phyloP scores from a whole-genome alignment of 2,113 vertebrate species.

The Colaptes auratus region DNA sequence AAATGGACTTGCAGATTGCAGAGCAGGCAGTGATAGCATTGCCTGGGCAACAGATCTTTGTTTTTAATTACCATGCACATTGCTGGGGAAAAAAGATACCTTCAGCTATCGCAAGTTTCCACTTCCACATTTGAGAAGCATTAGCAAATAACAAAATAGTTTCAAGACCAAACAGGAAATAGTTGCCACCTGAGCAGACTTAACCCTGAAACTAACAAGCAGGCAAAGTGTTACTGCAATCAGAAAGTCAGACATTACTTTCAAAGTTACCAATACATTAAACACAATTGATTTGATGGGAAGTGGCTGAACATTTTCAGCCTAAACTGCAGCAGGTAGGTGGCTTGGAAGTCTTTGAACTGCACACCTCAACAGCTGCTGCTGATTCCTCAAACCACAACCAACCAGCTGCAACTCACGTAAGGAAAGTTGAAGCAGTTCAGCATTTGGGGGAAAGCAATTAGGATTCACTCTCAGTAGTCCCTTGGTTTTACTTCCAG shows the following conservation, averaged over 20 bases:
- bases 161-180: neutral
- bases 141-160: neutral
- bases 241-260: neutral
- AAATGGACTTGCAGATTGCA: neutral
- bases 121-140: neutral
- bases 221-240: neutral
- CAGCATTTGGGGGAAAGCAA: neutral
- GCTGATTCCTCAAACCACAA: neutral
- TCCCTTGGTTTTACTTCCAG: neutral
- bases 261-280: neutral
- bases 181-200: neutral
- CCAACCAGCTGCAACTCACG: rapidly evolving
- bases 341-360: neutral
- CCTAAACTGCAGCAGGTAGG: neutral
- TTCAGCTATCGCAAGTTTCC: neutral
- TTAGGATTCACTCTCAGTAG: neutral
- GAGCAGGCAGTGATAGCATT: neutral
- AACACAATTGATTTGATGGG: neutral
- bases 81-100: neutral
- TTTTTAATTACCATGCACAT: neutral
- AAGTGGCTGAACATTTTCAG: neutral
- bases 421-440: neutral
- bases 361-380: neutral
- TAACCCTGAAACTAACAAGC: neutral
- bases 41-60: neutral